Evolutionary conservation across 2,113 vertebrate genomes (phyloP).

Genomic region (Myotis lucifugus): DNA sequence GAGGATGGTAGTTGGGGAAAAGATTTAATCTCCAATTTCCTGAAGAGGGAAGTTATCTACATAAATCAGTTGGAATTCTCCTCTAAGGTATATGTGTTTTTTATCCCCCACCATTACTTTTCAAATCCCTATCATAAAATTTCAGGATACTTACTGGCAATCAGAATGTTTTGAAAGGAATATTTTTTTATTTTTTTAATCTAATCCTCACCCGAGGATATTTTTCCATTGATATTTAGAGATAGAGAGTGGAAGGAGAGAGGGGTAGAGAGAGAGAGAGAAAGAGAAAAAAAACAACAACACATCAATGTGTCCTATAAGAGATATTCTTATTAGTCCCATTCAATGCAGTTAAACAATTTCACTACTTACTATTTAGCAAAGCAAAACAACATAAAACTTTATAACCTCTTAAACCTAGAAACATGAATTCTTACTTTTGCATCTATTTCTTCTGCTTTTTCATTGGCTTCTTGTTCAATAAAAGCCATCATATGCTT

Average conservation of each 20-base stretch:
- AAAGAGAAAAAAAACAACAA: too few species aligned
- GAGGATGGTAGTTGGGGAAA: neutral
- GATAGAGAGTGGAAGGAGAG: too few species aligned
- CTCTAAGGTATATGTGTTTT: neutral
- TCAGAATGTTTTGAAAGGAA: neutral
- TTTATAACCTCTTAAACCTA: neutral
- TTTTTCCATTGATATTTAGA: too few species aligned
- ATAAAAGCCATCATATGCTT: constrained; percentile 99
- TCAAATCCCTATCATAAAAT: neutral
- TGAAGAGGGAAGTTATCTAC: too few species aligned
- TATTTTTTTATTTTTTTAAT: too few species aligned
- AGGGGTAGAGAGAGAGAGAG: too few species aligned
- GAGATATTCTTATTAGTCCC: neutral
- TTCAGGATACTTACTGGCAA: neutral
- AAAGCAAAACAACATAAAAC: constrained; percentile 31
- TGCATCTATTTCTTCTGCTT: constrained; percentile 99
- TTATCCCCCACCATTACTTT: neutral
- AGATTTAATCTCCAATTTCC: neutral
- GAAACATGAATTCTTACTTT: constrained; percentile 88
- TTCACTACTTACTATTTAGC: neutral
- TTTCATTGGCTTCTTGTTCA: constrained; percentile 99
- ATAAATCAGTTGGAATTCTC: neutral
- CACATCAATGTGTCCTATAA: neutral
- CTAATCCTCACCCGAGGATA: too few species aligned
- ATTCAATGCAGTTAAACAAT: neutral